Conservation (phyloP, 2,113 vertebrate genomes). For the Girardinichthys multiradiatus region DNA sequence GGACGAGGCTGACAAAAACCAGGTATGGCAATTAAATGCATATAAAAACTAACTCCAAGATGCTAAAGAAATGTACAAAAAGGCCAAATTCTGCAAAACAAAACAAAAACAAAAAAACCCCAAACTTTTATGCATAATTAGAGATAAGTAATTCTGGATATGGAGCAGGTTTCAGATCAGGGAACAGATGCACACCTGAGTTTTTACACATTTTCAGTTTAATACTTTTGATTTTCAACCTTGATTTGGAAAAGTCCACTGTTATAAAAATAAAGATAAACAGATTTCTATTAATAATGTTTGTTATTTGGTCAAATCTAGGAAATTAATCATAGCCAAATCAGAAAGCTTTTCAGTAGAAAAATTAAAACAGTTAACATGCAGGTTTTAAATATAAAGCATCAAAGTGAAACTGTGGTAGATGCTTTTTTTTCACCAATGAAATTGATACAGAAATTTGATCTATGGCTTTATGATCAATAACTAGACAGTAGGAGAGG, state of each 20-base stretch:
- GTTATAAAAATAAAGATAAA: background rate
- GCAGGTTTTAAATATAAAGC: background rate
- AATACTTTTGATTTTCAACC: background rate
- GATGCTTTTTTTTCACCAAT: background rate
- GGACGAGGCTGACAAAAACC: constrained; percentile 87
- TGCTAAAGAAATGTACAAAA: background rate
- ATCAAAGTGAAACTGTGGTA: background rate
- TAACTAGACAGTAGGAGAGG: background rate
- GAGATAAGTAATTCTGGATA: too few relatives aligned
- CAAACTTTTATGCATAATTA: too few relatives aligned
- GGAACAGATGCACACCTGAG: too few relatives aligned
- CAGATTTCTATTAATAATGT: background rate
- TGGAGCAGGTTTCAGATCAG: too few relatives aligned
- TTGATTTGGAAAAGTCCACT: background rate
- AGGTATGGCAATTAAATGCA: constrained; percentile 13
- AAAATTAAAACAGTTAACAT: background rate
- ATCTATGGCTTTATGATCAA: background rate
- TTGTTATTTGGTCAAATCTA: background rate
- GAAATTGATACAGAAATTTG: background rate
- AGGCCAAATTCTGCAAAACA: too few relatives aligned
- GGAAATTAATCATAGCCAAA: background rate
- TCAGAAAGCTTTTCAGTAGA: background rate
- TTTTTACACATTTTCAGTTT: too few relatives aligned
- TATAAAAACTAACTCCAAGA: background rate
- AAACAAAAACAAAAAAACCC: too few relatives aligned